Evolutionary conservation across 2,888 invertebrate species (phyloP), one percentile per base, ranked within the genome.

Genomic region (Lasioglossum villosulum): DNA sequence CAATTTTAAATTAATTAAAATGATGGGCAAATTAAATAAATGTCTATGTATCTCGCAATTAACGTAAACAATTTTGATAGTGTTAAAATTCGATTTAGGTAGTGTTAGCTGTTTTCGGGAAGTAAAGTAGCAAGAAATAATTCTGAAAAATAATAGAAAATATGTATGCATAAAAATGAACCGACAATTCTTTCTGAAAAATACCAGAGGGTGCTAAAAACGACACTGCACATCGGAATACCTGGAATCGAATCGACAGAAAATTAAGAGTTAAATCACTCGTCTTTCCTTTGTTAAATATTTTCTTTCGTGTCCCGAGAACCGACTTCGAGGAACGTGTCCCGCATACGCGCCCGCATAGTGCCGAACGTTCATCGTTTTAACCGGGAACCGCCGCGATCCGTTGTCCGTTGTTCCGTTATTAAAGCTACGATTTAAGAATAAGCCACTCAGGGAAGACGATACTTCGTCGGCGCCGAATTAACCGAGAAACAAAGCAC

Each of bases 381-480:
- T 70, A 30, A 37, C 68, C 27, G 39, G 30, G 16, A 30, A 45
- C 30, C 34, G 30, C 10, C 74, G 16, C n/a, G 45, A 37, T 68
- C 77, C 78, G 56, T 78, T 78, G 23, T 12, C 63, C 74, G 39
- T 27, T 70, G 30, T 63, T 48, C 68, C 39, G 14, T 79, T 48
- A 75, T 81, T 84, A 84, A 80, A 82, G 82, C 76, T 88, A 90
- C 83, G 77, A 76, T 88, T 81, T 83, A 85, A 81, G 81, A 87
- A 89, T 91, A 91, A 90, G 89, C 88, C 90, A 88, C 89, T 90
- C 89, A 84, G 84, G 89, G 88, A 91, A 90, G 85, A 89, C 89
- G 87, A 88, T 89, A 84, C 87, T 82, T 83, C 86, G 84, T 71
- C 78, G 83, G 70, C 52, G 70, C 59, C 66, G 45, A 80, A 71